Evolutionary conservation across 2,113 vertebrate genomes (phyloP).

Genomic region (Rhineura floridana): DNA sequence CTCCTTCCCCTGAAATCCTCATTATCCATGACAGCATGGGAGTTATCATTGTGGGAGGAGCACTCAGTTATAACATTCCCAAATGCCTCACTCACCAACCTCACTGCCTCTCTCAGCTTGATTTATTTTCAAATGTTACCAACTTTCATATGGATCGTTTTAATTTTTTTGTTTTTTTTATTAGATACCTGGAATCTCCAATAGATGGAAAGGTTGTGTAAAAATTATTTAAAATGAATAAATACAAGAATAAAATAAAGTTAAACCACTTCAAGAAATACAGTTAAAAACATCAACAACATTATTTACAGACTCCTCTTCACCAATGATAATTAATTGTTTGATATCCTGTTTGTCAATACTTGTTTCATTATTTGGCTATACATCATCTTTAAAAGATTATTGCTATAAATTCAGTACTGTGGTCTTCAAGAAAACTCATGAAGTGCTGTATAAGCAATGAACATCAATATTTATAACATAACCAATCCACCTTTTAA

Average conservation of each 20-base stretch:
- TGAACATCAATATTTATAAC: neutral
- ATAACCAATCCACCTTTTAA: neutral
- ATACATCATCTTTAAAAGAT: slow-evolving; percentile 1
- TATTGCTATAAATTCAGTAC: slow-evolving; percentile 8
- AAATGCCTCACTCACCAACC: too few species aligned
- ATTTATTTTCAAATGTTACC: neutral
- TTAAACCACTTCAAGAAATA: neutral
- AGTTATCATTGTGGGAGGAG: too few species aligned
- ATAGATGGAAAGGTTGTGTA: neutral
- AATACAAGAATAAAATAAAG: neutral
- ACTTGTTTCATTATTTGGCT: neutral
- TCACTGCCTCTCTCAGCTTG: neutral
- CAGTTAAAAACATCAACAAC: neutral
- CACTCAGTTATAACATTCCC: too few species aligned
- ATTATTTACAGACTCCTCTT: accelerated
- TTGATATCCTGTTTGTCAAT: neutral
- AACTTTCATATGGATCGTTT: neutral
- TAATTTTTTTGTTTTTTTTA: neutral
- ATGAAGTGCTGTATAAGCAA: neutral
- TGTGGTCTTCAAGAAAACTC: neutral
- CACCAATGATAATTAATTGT: neutral
- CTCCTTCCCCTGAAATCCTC: too few species aligned
- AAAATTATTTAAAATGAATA: neutral
- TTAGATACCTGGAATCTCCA: neutral
- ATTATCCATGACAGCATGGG: too few species aligned